Base-by-base conservation (phyloP, 2,888 invertebrate species). In the Synanthedon andrenaeformis region DNA sequence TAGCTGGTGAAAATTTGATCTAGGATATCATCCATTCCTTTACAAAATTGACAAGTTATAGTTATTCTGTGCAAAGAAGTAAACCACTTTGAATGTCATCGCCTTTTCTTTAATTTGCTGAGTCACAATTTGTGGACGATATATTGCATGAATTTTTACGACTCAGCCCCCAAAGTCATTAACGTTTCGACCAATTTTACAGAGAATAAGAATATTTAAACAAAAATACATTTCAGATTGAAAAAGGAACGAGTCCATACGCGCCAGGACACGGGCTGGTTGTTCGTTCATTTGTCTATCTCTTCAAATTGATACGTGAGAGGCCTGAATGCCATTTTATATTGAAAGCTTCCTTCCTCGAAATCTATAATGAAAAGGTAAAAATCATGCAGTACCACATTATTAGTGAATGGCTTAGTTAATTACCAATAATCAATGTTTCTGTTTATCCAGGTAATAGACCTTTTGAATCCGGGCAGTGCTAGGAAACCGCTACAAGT, bases 311-410 rank as follows among this genome's bases (percentile, higher is more conserved):
- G 66, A 91, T 98, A 59, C 92, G 92, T 66, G 92, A 93, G 65
- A 89, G 92, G 57, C 91, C 93, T 10, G 93, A 93, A 57, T 91
- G 92, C 59, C 92, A 95, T 75, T 96, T 94, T 74, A 90, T 96
- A 54, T 88, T 98, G 53, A 95, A 95, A 73, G 97, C 97, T 5
- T 97, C 97, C 56, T 98, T 96, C 81, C 88, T 97, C 67, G 98
- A 98, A 89, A 97, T 98, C 61, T 98, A 98, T 80, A 98, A 98
- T 76, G 98, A 98, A 88, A 97, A 98, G 92, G 97, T 96, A 77
- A 77, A 77, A 35, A 35, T 2, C 10, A 35, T 35, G 8, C 10
- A 35, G 10, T 10, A 35, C 35, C 35, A n/a, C n/a, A 35, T 28
- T 28, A 28, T 8, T 28, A 8, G 3, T 19, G 41, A 13, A 23